Evolutionary conservation across 2,113 vertebrate species (phyloP).

Genomic region (Laterallus jamaicensis): DNA sequence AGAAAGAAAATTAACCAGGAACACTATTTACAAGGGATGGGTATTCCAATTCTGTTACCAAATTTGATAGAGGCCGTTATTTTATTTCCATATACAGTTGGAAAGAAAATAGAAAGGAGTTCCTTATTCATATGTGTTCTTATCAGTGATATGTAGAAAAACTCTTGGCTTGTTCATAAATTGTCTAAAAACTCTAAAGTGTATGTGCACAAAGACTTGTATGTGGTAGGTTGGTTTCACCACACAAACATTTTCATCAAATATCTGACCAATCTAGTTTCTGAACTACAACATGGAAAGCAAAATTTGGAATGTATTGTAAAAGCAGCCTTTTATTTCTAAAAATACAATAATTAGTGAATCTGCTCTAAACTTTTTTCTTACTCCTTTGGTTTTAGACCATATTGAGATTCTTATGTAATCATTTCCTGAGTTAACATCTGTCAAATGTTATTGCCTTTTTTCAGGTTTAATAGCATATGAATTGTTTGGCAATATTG

Average conservation of each 20-base stretch:
- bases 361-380: neutral
- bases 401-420: neutral
- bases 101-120: neutral
- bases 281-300: neutral
- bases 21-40: neutral
- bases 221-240: neutral
- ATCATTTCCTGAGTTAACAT: neutral
- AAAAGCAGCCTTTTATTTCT: neutral
- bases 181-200: neutral
- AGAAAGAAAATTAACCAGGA: too few relatives aligned
- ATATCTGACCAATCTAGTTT: neutral
- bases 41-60: neutral
- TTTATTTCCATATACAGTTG: neutral
- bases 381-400: neutral
- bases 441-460: neutral
- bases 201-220: neutral
- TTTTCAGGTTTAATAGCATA: conserved; percentile 46
- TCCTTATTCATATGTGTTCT: neutral
- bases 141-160: neutral
- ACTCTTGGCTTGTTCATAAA: neutral
- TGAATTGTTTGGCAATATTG: conserved; percentile 13
- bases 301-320: neutral
- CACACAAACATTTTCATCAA: neutral
- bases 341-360: neutral
- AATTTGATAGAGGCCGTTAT: neutral